Percentiles rank a stretch among this genome's conserved stretches.
These are phyloP conservation scores for Pantherophis guttatus DNA, from an alignment of 2,113 vertebrate genomes.

Conservation along the genomic window DNA sequence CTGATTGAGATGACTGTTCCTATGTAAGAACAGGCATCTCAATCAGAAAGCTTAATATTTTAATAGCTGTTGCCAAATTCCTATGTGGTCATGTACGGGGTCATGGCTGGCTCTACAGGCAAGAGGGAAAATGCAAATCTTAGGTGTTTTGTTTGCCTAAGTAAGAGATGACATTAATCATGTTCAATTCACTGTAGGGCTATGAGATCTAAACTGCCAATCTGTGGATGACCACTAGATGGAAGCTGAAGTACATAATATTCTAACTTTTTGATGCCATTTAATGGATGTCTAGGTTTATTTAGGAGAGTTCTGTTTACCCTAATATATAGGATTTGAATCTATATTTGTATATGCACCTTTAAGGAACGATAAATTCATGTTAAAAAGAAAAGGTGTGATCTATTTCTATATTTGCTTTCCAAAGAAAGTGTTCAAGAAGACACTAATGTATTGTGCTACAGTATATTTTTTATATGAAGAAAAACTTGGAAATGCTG, in stretches of 20 bases:
- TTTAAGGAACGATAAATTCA: neutral
- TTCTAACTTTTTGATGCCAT: neutral
- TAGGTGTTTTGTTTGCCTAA: neutral
- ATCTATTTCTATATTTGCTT: neutral
- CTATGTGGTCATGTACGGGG: too few species aligned
- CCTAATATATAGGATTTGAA: neutral
- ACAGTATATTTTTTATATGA: neutral
- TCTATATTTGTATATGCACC: neutral
- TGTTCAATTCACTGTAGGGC: neutral
- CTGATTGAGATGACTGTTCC: too few species aligned
- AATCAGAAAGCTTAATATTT: too few species aligned
- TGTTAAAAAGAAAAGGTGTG: neutral
- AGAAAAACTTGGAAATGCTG: neutral
- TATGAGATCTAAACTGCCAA: neutral
- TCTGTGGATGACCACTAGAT: neutral
- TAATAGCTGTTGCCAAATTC: too few species aligned
- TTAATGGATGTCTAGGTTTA: neutral
- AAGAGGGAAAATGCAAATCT: too few species aligned
- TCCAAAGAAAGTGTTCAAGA: neutral
- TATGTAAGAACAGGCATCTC: too few species aligned
- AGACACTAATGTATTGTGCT: neutral
- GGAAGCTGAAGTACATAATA: neutral
- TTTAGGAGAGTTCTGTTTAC: neutral
- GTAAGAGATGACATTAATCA: neutral
- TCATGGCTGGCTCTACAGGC: too few species aligned